Conservation (phyloP, 2,888 invertebrate species). For the Athalia cordata region DNA sequence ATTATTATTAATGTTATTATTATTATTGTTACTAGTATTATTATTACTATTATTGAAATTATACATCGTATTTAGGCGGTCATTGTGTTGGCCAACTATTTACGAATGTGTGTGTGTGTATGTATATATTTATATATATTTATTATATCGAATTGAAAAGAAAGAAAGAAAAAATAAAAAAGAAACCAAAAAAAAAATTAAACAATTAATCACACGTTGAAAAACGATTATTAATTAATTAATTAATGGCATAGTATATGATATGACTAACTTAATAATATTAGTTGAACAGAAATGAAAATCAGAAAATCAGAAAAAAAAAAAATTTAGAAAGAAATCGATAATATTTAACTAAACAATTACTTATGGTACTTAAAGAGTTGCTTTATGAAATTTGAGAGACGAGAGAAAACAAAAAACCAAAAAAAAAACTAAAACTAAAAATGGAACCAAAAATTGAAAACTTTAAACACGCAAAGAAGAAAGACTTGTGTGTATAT, state of each 20-base stretch:
- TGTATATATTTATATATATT: too few species aligned
- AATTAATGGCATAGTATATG: background rate
- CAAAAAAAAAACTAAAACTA: background rate
- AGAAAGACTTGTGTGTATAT: too few species aligned
- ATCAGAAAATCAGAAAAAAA: background rate
- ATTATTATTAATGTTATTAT: too few species aligned
- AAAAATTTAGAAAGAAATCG: background rate
- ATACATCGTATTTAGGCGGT: too few species aligned
- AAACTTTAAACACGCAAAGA: background rate
- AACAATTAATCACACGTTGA: background rate
- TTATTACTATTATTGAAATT: too few species aligned
- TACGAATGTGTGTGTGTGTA: too few species aligned
- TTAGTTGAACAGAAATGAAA: background rate
- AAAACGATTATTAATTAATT: background rate
- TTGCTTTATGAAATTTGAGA: background rate
- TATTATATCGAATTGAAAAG: background rate
- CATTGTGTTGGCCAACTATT: too few species aligned
- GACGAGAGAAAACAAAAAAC: background rate
- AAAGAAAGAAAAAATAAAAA: background rate
- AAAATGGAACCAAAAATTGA: background rate
- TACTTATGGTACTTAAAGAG: background rate
- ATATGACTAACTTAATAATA: background rate
- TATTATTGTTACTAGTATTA: too few species aligned
- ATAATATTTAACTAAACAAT: background rate
- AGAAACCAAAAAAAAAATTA: background rate